A percentile compares a stretch with the other conserved stretches of the same genome.
Evolutionary conservation across 2,113 vertebrate species (phyloP).

Genomic region (Pandion haliaetus): DNA sequence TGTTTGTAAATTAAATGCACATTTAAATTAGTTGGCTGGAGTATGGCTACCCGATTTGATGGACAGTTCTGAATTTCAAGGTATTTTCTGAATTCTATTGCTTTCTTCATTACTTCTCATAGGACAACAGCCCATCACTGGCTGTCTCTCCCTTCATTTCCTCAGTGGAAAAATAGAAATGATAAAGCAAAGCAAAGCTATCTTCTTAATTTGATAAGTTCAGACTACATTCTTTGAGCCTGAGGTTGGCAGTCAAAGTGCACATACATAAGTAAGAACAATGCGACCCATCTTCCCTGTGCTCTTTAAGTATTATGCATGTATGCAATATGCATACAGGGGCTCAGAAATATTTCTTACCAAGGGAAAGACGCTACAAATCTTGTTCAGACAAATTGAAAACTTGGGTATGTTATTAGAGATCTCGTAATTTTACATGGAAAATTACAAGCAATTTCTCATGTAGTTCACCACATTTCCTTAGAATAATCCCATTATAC

Average conservation of each 20-base stretch:
- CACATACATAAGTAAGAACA: neutral
- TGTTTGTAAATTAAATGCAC: neutral
- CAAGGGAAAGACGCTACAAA: neutral
- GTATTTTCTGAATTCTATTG: neutral
- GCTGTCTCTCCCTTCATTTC: neutral
- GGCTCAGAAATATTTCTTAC: neutral
- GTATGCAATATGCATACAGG: neutral
- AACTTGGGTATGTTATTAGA: neutral
- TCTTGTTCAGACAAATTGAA: neutral
- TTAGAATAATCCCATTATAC: slow-evolving; percentile 11
- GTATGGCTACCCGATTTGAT: neutral
- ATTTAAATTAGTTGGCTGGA: neutral
- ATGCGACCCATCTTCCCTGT: neutral
- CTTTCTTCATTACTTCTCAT: neutral
- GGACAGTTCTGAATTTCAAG: neutral
- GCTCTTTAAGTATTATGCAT: neutral
- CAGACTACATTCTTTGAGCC: neutral
- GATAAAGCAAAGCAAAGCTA: neutral
- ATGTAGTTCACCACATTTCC: neutral
- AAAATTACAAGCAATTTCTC: neutral
- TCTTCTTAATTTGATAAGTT: neutral
- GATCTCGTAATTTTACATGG: neutral
- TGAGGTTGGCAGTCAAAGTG: neutral
- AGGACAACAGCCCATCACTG: neutral
- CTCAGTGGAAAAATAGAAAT: neutral